Conservation (phyloP, 1,140 invertebrate genomes). For the Caenorhabditis brenneri region DNA sequence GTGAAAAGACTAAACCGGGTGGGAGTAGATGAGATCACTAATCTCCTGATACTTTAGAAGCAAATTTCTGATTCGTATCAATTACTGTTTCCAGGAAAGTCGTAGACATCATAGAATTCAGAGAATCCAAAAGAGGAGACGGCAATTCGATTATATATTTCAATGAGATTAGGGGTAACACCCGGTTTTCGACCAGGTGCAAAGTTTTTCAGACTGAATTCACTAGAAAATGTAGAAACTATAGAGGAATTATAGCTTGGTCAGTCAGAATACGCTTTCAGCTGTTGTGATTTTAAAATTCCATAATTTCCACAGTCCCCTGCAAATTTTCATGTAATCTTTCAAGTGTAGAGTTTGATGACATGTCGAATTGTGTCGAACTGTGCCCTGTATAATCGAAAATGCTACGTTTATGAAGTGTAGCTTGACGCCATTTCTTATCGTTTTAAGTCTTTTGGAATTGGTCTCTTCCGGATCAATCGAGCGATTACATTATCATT, state of each 20-base stretch:
- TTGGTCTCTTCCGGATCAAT: constrained; percentile 32
- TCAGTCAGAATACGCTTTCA: no score
- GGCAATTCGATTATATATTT: not conserved
- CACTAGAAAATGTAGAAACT: not conserved
- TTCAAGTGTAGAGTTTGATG: not conserved
- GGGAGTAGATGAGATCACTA: not conserved
- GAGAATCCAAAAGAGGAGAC: no score
- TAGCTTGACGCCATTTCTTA: constrained; percentile 11
- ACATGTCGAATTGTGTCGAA: not conserved
- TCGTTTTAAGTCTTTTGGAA: not conserved
- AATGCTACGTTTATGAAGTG: constrained; percentile 1
- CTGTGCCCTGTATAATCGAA: not conserved
- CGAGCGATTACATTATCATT: not conserved
- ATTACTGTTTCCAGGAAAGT: no score
- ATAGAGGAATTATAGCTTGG: no score
- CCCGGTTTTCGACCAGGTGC: not conserved
- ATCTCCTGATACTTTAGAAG: not conserved
- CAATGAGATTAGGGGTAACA: not conserved
- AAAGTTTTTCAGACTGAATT: not conserved
- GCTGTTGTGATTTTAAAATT: no score
- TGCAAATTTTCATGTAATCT: not conserved
- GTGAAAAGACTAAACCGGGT: not conserved
- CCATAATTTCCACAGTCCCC: not conserved
- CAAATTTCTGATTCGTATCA: no score
- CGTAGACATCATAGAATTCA: no score